These are phyloP conservation scores for Nymphalis io DNA, from an alignment of 1,140 invertebrate genomes.

Conservation along the genomic window DNA sequence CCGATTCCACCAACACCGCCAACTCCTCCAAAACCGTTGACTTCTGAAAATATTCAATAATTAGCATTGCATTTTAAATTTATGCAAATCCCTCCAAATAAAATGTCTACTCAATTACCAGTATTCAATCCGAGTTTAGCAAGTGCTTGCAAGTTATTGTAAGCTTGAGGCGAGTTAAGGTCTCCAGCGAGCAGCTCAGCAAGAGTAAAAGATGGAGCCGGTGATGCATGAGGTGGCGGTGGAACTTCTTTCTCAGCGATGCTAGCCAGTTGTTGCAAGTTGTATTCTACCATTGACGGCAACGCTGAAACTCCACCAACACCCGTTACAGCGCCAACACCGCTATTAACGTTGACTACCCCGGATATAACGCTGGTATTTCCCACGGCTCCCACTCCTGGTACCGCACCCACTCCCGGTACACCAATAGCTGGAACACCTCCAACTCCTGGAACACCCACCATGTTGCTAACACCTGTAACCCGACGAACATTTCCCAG, in stretches of 20 bases:
- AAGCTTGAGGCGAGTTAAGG: slow-evolving; percentile 86
- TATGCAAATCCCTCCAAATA: not conserved
- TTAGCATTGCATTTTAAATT: not conserved
- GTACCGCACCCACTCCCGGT: slow-evolving; percentile 53
- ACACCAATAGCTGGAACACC: slow-evolving; percentile 61
- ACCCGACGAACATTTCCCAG: slow-evolving; percentile 65
- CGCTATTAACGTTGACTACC: slow-evolving; percentile 64
- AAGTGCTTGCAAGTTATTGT: slow-evolving; percentile 93
- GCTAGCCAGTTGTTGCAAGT: slow-evolving; percentile 89
- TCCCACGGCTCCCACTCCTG: slow-evolving; percentile 54
- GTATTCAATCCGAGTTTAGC: slow-evolving; percentile 91
- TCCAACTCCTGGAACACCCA: slow-evolving; percentile 60
- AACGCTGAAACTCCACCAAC: slow-evolving; percentile 71
- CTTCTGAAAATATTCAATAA: slow-evolving; percentile 51
- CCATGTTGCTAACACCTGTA: slow-evolving; percentile 62
- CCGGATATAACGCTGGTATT: slow-evolving; percentile 59
- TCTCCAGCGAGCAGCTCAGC: slow-evolving; percentile 89
- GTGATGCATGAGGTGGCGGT: slow-evolving; percentile 83
- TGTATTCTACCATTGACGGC: slow-evolving; percentile 91
- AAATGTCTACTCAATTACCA: slow-evolving; percentile 70
- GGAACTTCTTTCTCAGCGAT: slow-evolving; percentile 84
- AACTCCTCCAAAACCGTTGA: slow-evolving; percentile 71
- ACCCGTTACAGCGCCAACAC: slow-evolving; percentile 61
- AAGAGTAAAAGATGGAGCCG: slow-evolving; percentile 85
- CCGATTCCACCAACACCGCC: slow-evolving; percentile 61